A percentile compares a stretch with the other conserved stretches of the same genome.
These are phyloP conservation scores for Capromys pilorides DNA, from an alignment of 2,797 vertebrate genomes.

Conservation along the genomic window DNA sequence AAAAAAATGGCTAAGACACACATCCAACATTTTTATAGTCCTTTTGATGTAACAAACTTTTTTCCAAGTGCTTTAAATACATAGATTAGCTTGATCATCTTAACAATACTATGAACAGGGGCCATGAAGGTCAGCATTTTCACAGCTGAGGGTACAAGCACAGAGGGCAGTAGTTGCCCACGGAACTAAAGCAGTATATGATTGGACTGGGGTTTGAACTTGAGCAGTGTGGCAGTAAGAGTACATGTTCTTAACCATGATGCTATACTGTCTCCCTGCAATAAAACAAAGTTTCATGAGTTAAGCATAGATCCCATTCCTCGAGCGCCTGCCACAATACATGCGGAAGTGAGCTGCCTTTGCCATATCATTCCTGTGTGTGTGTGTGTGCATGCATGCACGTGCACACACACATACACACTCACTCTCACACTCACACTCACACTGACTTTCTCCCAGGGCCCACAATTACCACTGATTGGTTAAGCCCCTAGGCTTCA, in stretches of 20 bases:
- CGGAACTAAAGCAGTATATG: too few relatives aligned
- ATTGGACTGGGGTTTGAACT: background rate
- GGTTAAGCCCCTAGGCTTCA: background rate
- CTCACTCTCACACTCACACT: background rate
- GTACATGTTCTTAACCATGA: background rate
- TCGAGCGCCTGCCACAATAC: accelerated
- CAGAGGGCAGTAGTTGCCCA: background rate
- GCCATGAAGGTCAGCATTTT: background rate
- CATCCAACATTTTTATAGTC: background rate
- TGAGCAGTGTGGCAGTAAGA: background rate
- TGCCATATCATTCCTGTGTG: too few relatives aligned
- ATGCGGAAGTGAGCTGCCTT: background rate
- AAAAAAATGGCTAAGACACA: background rate
- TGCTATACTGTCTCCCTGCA: background rate
- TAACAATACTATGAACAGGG: background rate
- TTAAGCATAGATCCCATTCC: background rate
- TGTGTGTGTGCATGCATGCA: accelerated
- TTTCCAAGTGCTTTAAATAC: background rate
- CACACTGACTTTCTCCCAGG: background rate
- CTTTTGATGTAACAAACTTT: background rate
- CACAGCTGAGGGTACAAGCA: background rate
- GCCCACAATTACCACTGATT: background rate
- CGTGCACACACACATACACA: background rate
- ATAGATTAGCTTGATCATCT: background rate
- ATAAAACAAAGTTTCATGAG: background rate